Evolutionary conservation across 1,140 invertebrate genomes (phyloP), one percentile per base, ranked within the genome.

Genomic region (Tigriopus japonicus): DNA sequence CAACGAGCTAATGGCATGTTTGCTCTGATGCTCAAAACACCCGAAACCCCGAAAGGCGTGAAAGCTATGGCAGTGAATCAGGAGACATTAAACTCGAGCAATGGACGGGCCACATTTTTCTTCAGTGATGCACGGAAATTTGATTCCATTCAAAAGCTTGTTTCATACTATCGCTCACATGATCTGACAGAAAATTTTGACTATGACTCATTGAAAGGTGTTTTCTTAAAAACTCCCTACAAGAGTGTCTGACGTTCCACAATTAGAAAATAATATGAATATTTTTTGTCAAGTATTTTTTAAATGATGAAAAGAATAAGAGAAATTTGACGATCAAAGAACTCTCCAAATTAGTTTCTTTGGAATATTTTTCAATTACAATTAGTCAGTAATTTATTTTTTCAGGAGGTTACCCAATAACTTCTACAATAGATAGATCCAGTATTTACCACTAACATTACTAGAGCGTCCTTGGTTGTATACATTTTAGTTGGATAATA

Each of bases 121-220:
- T 56, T 15, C 49, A 24, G 49, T 14, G 17, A 61, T 14, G 51
- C 59, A 2, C 15, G 35, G 15, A 61, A 40, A 40, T 61, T 61
- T 53, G 10, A 14, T 12, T 53, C 49, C 1, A 23, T 61, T 23
- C 23, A 24, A n/a, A 40, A 61, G 13, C 15, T 61, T n/a, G 51
- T 61, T 23, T n/a, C 15, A 1, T 61, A 61, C 51, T 61, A 61
- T 19, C 17, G 59, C 21, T 13, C 19, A 12, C 19, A 40, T 14
- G 59, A 61, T 23, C 23, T 61, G 6, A 35, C 24, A 23, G 59
- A 61, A 15, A 53, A 56, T 21, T 61, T 61, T 24, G 53, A 54
- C 40, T 61, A 61, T 40, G 24, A 24, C 10, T 15, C 45, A 24
- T 10, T 61, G 12, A 61, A 53, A 40, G 59, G 59, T 3, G 35